A percentile compares a stretch with the other conserved stretches of the same genome.
phyloP scores from a whole-genome alignment of 2,888 invertebrate species.

The Eupithecia tripunctaria region DNA sequence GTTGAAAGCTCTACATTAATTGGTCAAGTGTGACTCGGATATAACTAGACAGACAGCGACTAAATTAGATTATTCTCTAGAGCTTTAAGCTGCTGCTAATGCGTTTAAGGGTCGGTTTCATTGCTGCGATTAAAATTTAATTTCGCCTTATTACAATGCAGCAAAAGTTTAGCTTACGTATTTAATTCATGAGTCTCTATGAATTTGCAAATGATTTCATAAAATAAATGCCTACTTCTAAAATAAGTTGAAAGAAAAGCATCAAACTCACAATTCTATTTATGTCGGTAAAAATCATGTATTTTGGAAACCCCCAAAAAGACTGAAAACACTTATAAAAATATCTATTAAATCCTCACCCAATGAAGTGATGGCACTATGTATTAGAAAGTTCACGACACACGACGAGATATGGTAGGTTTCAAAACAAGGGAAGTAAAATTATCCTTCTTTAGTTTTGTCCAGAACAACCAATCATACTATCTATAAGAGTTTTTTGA shows the following conservation, averaged over 20 bases:
- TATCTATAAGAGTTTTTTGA: too few relatives aligned
- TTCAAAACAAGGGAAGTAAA: too few relatives aligned
- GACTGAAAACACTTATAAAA: too few relatives aligned
- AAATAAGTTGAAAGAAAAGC: neutral
- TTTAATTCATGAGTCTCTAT: neutral
- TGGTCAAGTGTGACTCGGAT: conserved; percentile 70
- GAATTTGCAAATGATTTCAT: neutral
- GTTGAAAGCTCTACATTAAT: conserved; percentile 55
- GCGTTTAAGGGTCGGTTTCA: conserved; percentile 51
- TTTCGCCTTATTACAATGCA: conserved; percentile 25
- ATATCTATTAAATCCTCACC: neutral
- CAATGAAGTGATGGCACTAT: neutral
- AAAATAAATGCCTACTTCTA: neutral
- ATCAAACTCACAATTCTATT: neutral
- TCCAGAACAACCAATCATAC: too few relatives aligned
- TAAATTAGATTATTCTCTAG: conserved; percentile 78
- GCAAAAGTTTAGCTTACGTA: neutral
- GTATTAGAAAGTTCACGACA: neutral
- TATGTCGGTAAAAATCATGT: neutral
- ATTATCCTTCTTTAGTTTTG: too few relatives aligned
- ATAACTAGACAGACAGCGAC: conserved; percentile 76
- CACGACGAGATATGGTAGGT: too few relatives aligned
- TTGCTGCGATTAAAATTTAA: conserved; percentile 37
- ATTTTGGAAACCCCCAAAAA: too few relatives aligned
- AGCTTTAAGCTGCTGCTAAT: conserved; percentile 70